Base-by-base conservation (phyloP, 1,140 invertebrate species). In the Chironomus striatipennis region DNA sequence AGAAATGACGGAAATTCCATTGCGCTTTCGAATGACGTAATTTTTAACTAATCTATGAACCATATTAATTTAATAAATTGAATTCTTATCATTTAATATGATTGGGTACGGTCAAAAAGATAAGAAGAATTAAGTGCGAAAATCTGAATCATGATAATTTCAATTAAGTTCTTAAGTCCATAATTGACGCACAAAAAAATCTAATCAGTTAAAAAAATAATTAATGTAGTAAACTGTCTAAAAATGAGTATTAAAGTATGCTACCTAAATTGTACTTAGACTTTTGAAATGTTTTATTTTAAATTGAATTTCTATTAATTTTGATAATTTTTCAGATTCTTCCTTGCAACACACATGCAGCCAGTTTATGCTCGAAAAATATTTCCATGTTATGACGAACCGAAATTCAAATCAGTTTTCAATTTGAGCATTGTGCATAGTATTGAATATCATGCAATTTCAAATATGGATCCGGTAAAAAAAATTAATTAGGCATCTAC, bases 311-410 rank as follows among this genome's bases (percentile, higher is more conserved):
- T n/a, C n/a, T n/a, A n/a, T n/a, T n/a, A n/a, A n/a, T n/a, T n/a
- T n/a, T n/a, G n/a, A n/a, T n/a, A n/a, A 47, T 10, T 10, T 57
- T 83, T 74, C 76, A 91, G 89, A 75, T 87, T 86, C 79, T 82
- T 93, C 67, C 85, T 87, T 0, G 85, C 88, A 1, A 95, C 94
- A 34, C 93, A 97, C 79, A 90, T 97, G 78, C 90, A 95, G 79
- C 89, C 94, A 1, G 90, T 91, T 0, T 88, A 91, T 79, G 95
- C 95, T 0, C 86, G 95, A 57, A 85, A 88, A 57, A 91, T 94
- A 0, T 96, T 97, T 78, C 95, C 95, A 0, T 96, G 94, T 81
- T 94, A 95, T 80, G 95, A 97, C 80, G 95, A 97, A 78, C 93
- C 94, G 0, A 87, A 88, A 0, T 87, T 96, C 73, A 97, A 96